Evolutionary conservation across 2,113 vertebrate species (phyloP).

Genomic region (Phoxinus phoxinus): DNA sequence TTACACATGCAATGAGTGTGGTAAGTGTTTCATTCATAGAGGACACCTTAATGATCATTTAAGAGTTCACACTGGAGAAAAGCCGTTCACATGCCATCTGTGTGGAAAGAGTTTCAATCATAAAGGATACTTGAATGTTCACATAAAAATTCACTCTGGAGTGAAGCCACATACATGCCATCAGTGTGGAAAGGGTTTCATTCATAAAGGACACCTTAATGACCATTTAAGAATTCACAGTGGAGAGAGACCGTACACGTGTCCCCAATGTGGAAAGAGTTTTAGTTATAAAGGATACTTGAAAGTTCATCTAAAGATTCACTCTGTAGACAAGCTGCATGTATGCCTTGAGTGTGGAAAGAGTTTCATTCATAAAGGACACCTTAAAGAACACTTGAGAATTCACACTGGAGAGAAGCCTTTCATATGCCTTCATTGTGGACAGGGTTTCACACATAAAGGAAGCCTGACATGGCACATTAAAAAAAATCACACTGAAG

Average conservation of each 20-base stretch:
- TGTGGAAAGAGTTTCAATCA: not conserved
- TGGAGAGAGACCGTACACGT: not conserved
- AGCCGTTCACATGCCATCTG: not conserved
- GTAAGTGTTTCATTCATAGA: not conserved
- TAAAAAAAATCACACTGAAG: not conserved
- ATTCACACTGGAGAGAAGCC: not conserved
- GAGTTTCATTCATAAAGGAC: not conserved
- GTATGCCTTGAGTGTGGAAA: not conserved
- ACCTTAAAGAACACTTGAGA: not conserved
- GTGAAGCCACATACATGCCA: not conserved
- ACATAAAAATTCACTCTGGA: not conserved
- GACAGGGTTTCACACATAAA: not conserved
- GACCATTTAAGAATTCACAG: not conserved
- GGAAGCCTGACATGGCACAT: not conserved
- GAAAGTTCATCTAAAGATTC: not conserved
- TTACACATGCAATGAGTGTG: not conserved
- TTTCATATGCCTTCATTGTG: not conserved
- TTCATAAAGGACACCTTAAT: not conserved
- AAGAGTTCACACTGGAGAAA: not conserved
- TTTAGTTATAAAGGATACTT: not conserved
- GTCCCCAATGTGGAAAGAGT: not conserved
- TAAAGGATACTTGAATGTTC: not conserved
- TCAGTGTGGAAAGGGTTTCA: not conserved
- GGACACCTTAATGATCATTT: constrained; percentile 6
- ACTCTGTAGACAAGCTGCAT: not conserved